phyloP scores from a whole-genome alignment of 2,888 invertebrate genomes.

The Heterodera filipjevi region DNA sequence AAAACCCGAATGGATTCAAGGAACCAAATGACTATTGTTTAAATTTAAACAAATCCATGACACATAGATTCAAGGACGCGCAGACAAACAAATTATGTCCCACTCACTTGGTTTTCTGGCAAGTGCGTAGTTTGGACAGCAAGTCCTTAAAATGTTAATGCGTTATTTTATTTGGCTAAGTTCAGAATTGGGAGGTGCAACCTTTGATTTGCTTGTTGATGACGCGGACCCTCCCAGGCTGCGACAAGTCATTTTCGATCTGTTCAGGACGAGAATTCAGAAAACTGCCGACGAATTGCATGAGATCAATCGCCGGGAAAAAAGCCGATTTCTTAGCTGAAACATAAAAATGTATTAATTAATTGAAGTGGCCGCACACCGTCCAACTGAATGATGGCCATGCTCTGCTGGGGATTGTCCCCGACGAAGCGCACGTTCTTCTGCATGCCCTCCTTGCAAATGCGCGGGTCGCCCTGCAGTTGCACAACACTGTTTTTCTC shows the following conservation, averaged over 20 bases:
- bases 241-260: neutral
- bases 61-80: too few species aligned
- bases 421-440: slow-evolving; percentile 38
- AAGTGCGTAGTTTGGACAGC: slow-evolving; percentile 5
- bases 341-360: neutral
- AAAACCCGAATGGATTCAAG: too few species aligned
- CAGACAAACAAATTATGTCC: too few species aligned
- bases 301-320: slow-evolving; percentile 27
- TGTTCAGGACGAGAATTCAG: neutral
- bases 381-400: slow-evolving; percentile 32
- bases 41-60: too few species aligned
- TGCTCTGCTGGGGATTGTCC: neutral
- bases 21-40: too few species aligned
- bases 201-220: slow-evolving; percentile 27
- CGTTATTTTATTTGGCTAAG: too few species aligned
- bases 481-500: slow-evolving; percentile 27
- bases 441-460: slow-evolving; percentile 37
- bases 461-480: slow-evolving; percentile 30
- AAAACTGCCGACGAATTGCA: slow-evolving; percentile 17
- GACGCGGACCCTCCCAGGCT: neutral
- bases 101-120: neutral
- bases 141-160: slow-evolving; percentile 18
- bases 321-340: slow-evolving; percentile 38
- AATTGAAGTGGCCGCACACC: slow-evolving; percentile 9
- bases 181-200: neutral